A percentile compares a stretch with the other conserved stretches of the same genome.
These are phyloP conservation scores for Chelonia mydas DNA, from an alignment of 2,797 vertebrate species.

Conservation along the genomic window DNA sequence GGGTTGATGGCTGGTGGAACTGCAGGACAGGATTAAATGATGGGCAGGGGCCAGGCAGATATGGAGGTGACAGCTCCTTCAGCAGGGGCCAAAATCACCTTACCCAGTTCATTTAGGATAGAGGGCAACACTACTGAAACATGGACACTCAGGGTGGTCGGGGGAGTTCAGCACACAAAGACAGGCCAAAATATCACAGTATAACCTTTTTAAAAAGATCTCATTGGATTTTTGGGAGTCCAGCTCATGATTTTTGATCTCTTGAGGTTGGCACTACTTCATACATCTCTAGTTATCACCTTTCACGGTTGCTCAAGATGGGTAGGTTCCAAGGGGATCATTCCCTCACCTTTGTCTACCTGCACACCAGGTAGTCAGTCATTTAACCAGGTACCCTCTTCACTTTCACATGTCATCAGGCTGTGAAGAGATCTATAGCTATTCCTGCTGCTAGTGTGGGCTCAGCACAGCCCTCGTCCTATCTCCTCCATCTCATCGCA, in stretches of 20 bases:
- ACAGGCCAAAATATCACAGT: neutral
- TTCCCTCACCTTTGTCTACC: neutral
- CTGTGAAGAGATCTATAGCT: accelerated
- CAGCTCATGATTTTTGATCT: neutral
- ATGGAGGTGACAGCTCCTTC: neutral
- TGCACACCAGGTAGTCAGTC: neutral
- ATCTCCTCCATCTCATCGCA: neutral
- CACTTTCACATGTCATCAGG: neutral
- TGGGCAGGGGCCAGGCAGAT: neutral
- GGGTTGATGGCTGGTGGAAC: neutral
- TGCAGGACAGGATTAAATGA: neutral
- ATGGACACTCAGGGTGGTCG: neutral
- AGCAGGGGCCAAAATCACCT: neutral
- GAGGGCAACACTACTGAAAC: neutral
- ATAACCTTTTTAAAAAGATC: no score
- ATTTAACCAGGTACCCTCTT: neutral
- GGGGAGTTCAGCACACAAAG: neutral
- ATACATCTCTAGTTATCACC: neutral
- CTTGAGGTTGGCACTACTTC: neutral
- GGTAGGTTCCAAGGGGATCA: neutral
- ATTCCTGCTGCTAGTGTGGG: neutral
- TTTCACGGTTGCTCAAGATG: neutral
- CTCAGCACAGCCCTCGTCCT: neutral
- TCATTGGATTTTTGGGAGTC: neutral
- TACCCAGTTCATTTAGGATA: neutral